Evolutionary conservation across 2,797 vertebrate species (phyloP), one percentile per base, ranked within the genome.

Genomic region (Peromyscus aztecus): DNA sequence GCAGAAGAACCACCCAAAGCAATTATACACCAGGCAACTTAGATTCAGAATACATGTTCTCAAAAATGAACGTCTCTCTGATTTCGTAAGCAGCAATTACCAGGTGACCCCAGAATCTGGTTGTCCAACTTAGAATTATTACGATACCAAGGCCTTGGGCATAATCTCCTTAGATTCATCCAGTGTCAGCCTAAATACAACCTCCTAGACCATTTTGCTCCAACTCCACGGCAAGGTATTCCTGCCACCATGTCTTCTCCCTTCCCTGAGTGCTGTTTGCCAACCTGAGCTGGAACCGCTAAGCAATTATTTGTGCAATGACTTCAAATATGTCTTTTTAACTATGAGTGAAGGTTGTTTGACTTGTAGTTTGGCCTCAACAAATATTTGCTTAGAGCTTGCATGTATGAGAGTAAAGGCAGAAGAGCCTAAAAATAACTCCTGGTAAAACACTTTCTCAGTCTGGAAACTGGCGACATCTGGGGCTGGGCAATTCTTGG

Each of bases 391-490:
- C 17, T 77, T 37, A 52, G 61, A 61, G 37, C 23, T 21, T 12
- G 13, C 0, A 5, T 4, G 29, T 0, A 4, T 88, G 31, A 90
- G 52, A 14, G 16, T 6, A 59, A 46, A 11, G 17, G 9, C 0
- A 29, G 43, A 23, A 19, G 1, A 81, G 6, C 12, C 10, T 8
- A 2, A 6, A 1, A 34, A 80, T 17, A 31, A 43, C 37, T 61
- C 46, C 31, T 40, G 67, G 59, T 29, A 40, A 11, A 57, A 21
- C 0, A 19, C 9, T 6, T 34, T 23, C 37, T 65, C 52, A 21
- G 3, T 8, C 19, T 57, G 14, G 24, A 63, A 34, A 9, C 1
- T 4, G 6, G 0, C 2, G 19, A 52, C n/a, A 8, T 73, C 24
- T 46, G 4, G 6, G 6, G 49, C 55, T 37, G 9, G 16, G 52